Evolutionary conservation across 2,113 vertebrate genomes (phyloP).

Genomic region (Carlito syrichta): DNA sequence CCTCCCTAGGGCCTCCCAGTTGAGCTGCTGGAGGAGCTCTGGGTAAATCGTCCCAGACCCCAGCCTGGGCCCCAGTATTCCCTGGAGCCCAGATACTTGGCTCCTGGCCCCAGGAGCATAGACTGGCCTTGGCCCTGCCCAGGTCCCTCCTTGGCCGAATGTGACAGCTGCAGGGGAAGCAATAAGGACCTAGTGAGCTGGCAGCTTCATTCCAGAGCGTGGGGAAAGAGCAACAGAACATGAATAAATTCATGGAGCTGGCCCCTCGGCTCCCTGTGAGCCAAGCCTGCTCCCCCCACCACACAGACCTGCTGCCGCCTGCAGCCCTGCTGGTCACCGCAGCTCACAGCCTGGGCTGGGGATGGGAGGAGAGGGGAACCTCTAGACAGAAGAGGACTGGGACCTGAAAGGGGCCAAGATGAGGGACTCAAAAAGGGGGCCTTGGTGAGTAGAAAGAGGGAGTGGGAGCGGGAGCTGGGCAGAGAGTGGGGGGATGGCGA

Average conservation of each 20-base stretch:
- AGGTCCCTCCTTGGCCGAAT: conserved; percentile 3
- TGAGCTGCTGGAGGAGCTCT: background rate
- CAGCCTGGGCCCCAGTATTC: background rate
- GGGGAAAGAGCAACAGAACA: conserved; percentile 77
- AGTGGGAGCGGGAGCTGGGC: background rate
- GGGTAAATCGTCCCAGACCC: background rate
- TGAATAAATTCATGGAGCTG: conserved; percentile 82
- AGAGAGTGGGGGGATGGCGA: background rate
- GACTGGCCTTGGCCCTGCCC: conserved; percentile 19
- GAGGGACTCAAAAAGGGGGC: conserved; percentile 31
- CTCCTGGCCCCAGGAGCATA: background rate
- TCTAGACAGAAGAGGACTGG: conserved; percentile 30
- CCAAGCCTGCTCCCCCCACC: conserved; percentile 56
- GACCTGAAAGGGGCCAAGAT: background rate
- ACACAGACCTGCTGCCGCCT: conserved; percentile 50
- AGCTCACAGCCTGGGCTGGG: conserved; percentile 31
- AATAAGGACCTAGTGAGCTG: conserved; percentile 70
- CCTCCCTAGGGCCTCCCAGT: background rate
- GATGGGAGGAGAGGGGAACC: background rate
- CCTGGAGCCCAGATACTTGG: conserved; percentile 14
- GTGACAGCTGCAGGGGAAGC: conserved; percentile 73
- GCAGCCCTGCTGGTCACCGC: conserved; percentile 63
- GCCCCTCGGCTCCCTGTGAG: conserved; percentile 69
- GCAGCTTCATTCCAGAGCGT: conserved; percentile 73
- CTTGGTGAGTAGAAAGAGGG: background rate